Conservation (phyloP, 2,888 invertebrate genomes). For the Nemotelus pantherinus region DNA sequence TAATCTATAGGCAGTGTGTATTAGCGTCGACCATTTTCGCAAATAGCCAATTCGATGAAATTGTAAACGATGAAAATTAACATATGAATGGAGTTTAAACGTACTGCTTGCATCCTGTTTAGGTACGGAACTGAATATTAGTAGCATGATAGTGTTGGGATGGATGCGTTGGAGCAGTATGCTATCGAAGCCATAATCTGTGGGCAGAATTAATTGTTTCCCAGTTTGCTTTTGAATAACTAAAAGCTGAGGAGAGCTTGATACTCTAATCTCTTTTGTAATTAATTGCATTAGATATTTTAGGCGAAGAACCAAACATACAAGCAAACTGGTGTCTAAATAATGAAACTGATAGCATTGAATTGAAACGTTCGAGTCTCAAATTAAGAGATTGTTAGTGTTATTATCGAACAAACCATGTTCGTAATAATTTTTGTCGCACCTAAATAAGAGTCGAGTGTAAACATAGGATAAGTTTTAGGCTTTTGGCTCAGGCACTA, state of each 20-base stretch:
- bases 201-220: slow-evolving; percentile 31
- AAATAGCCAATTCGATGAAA: slow-evolving; percentile 31
- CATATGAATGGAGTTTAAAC: slow-evolving; percentile 35
- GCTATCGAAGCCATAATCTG: slow-evolving; percentile 24
- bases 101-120: slow-evolving; percentile 19
- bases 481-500: no score
- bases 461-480: no score
- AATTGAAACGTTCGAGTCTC: no score
- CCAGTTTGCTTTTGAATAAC: slow-evolving; percentile 36
- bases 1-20: background rate
- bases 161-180: slow-evolving; percentile 1
- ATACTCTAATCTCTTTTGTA: slow-evolving; percentile 18
- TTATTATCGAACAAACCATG: no score
- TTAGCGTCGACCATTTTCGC: slow-evolving; percentile 2
- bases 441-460: no score
- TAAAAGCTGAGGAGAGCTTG: slow-evolving; percentile 34
- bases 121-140: slow-evolving; percentile 15
- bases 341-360: no score
- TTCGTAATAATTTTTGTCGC: no score
- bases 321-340: background rate
- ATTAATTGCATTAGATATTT: slow-evolving; percentile 32
- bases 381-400: no score
- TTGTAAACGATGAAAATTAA: slow-evolving; percentile 37
- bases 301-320: background rate
- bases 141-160: slow-evolving; percentile 12